phyloP scores from a whole-genome alignment of 2,797 vertebrate genomes.

The Bovichtus diacanthus region DNA sequence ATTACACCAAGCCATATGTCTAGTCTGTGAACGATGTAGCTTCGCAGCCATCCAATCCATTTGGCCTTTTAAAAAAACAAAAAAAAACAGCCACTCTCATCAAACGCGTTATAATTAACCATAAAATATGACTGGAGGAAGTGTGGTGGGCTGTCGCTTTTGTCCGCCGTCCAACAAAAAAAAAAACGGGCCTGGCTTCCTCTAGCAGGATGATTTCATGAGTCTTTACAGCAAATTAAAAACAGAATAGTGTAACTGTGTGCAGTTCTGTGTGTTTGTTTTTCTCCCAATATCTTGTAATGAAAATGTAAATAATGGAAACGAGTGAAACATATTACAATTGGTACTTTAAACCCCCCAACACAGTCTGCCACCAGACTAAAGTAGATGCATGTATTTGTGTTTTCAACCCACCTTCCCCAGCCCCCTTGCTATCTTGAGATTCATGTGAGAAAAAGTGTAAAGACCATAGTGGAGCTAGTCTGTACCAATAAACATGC shows the following conservation, averaged over 20 bases:
- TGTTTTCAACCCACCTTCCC: constrained; percentile 7
- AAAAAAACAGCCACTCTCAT: constrained; percentile 68
- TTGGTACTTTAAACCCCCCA: not conserved
- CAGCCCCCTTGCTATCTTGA: constrained; percentile 7
- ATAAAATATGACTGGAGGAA: constrained; percentile 67
- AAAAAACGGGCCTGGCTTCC: constrained; percentile 39
- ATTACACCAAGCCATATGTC: constrained; percentile 75
- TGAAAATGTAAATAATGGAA: not conserved
- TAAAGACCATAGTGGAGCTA: constrained; percentile 11
- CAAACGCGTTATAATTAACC: constrained; percentile 76
- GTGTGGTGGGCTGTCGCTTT: constrained; percentile 62
- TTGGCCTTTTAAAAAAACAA: constrained; percentile 70
- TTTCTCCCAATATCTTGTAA: not conserved
- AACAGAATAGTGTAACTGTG: constrained; percentile 11
- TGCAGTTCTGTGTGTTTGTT: constrained; percentile 12
- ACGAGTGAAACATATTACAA: not conserved
- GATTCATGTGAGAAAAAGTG: not conserved
- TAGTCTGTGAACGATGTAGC: constrained; percentile 58
- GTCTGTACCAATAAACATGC: constrained; percentile 43
- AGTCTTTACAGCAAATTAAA: constrained; percentile 51
- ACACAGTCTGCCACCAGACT: not conserved
- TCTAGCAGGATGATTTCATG: constrained; percentile 57
- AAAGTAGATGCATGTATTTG: constrained; percentile 7
- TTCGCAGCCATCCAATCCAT: constrained; percentile 61
- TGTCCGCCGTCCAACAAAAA: constrained; percentile 62